Evolutionary conservation across 1,140 invertebrate genomes (phyloP), one percentile per base, ranked within the genome.

Genomic region (Chionoecetes opilio): DNA sequence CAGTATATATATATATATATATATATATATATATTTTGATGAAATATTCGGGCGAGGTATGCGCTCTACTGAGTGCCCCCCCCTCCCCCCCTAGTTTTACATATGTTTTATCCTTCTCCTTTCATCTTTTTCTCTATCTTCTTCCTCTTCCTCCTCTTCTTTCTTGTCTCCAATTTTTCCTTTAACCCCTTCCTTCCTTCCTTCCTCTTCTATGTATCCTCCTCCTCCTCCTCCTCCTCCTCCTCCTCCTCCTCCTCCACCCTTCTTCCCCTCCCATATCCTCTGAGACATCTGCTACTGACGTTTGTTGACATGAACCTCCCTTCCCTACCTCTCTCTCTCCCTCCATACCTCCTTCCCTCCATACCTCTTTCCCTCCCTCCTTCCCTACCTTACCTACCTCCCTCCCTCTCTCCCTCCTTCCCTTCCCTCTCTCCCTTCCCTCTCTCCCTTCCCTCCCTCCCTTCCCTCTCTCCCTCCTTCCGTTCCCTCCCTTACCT

Each of bases 321-420:
- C 37, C 21, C 41, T 90, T 11, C 86, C 35, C 86, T 88, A 11
- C 35, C 86, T 88, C 86, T 88, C 86, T 88, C 86, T 88, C 86
- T 88, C 86, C 35, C 86, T 88, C 86, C 32, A 5, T 26, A 5
- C 82, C 82, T 84, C 82, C 32, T 34, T 84, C 82, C 32, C 82
- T 84, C 26, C 32, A 5, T 84, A n/a, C 26, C 29, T 34, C 86
- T 88, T 26, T 32, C 35, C 35, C n/a, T 37, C 35, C 35, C 35
- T 88, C 86, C 35, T 32, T 37, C 35, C 34, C 86, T 88, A n/a
- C 86, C 35, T 35, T 37, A 6, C 35, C 84, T 21, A 21, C 38
- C 29, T 90, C 26, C 38, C n/a, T 46, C 88, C n/a, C 41, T 90
- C 37, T n/a, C n/a, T 26, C 37, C 38, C 88, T 53, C 35, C 38